Conservation (phyloP, 2,113 vertebrate species). For the Hyaena hyaena region DNA sequence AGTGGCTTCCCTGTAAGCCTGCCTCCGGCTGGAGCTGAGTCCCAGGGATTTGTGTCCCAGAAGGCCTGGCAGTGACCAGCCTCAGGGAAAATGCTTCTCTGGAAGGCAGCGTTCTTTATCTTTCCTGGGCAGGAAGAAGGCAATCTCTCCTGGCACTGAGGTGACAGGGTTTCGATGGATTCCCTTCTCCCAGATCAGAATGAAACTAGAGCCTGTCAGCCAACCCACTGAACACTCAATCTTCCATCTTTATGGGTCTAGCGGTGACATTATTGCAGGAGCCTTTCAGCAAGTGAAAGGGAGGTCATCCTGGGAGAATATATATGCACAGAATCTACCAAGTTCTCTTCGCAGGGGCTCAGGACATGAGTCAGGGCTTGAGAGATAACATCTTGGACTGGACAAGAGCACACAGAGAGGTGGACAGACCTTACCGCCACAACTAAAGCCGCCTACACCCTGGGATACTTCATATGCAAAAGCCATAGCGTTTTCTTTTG, state of each 20-base stretch:
- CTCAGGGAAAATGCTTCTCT: background rate
- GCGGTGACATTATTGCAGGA: background rate
- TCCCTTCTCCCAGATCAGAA: slow-evolving; percentile 35
- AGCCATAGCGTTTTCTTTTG: background rate
- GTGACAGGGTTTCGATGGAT: slow-evolving; percentile 30
- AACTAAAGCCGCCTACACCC: background rate
- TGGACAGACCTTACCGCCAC: background rate
- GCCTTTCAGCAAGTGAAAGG: background rate
- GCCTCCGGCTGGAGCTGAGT: background rate
- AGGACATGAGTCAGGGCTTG: background rate
- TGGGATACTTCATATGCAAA: background rate
- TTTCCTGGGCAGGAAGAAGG: slow-evolving; percentile 18
- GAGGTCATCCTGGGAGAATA: background rate
- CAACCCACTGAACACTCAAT: background rate
- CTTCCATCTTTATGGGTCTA: slow-evolving; percentile 18
- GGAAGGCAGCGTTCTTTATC: slow-evolving; percentile 26
- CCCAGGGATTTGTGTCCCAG: background rate
- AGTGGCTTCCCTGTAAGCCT: background rate
- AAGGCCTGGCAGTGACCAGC: background rate
- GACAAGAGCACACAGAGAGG: background rate
- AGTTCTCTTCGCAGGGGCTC: background rate
- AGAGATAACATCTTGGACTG: background rate
- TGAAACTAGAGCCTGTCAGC: slow-evolving; percentile 35
- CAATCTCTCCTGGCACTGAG: slow-evolving; percentile 41
- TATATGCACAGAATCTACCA: background rate